Evolutionary conservation across 2,888 invertebrate genomes (phyloP).

Genomic region (Sylvicola cinctus): DNA sequence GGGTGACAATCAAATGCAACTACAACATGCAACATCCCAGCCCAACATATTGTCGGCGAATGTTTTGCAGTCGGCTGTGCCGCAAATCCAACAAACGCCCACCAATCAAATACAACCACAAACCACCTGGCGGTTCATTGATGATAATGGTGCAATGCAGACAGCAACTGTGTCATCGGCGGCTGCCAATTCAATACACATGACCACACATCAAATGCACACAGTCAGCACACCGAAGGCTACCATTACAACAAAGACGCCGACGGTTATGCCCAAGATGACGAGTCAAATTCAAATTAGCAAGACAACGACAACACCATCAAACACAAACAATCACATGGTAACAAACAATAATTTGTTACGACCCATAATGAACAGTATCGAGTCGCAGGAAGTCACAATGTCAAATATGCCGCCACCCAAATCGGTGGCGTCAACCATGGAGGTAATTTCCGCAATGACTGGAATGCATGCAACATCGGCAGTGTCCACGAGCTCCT

Average conservation of each 20-base stretch:
- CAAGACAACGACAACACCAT: not conserved
- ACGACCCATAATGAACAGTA: not conserved
- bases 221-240: constrained; percentile 10
- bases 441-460: too few relatives aligned
- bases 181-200: constrained; percentile 19
- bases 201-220: constrained; percentile 15
- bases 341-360: not conserved
- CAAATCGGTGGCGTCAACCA: too few relatives aligned
- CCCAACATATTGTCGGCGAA: constrained; percentile 25
- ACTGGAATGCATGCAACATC: too few relatives aligned
- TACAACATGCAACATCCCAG: constrained; percentile 11
- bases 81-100: constrained; percentile 6
- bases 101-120: not conserved
- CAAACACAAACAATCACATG: not conserved
- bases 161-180: constrained; percentile 15
- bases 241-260: constrained; percentile 7
- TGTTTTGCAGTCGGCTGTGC: constrained; percentile 21
- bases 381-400: not conserved
- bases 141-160: constrained; percentile 9
- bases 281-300: constrained; percentile 1
- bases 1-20: constrained; percentile 14
- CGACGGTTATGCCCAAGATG: constrained; percentile 11
- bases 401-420: too few relatives aligned
- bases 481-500: too few relatives aligned
- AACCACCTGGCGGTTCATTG: constrained; percentile 3